Conservation (phyloP, 2,888 invertebrate genomes). For the Dryococelus australis region DNA sequence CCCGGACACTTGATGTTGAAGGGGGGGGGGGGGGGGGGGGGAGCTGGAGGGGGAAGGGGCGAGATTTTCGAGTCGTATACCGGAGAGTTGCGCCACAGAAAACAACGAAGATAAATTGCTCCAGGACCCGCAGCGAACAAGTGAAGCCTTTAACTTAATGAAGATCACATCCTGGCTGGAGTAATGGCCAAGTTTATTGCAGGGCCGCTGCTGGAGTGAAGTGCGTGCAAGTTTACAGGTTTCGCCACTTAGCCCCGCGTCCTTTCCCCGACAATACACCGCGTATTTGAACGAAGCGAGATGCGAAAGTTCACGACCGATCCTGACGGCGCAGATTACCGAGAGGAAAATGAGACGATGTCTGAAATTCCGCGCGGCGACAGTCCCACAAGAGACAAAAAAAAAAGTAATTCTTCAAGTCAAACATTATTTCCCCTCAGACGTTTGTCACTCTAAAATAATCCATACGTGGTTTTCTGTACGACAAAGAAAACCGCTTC, state of each 20-base stretch:
- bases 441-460: too few relatives aligned
- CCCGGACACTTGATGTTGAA: neutral
- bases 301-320: neutral
- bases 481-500: too few relatives aligned
- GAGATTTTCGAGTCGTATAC: neutral
- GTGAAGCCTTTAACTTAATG: constrained; percentile 1
- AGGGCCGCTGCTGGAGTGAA: neutral
- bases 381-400: too few relatives aligned
- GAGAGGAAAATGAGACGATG: too few relatives aligned
- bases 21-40: too few relatives aligned
- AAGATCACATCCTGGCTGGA: neutral
- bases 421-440: too few relatives aligned
- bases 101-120: neutral
- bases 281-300: neutral
- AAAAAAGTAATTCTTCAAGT: too few relatives aligned
- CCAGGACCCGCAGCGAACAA: neutral
- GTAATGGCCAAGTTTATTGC: neutral
- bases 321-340: neutral
- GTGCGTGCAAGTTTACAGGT: neutral
- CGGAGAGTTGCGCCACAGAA: neutral
- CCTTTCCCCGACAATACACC: neutral
- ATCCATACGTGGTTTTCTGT: too few relatives aligned
- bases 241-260: neutral
- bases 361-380: too few relatives aligned
- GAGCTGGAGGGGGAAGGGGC: neutral